phyloP scores from a whole-genome alignment of 2,888 invertebrate species.

The Lydus trimaculatus region DNA sequence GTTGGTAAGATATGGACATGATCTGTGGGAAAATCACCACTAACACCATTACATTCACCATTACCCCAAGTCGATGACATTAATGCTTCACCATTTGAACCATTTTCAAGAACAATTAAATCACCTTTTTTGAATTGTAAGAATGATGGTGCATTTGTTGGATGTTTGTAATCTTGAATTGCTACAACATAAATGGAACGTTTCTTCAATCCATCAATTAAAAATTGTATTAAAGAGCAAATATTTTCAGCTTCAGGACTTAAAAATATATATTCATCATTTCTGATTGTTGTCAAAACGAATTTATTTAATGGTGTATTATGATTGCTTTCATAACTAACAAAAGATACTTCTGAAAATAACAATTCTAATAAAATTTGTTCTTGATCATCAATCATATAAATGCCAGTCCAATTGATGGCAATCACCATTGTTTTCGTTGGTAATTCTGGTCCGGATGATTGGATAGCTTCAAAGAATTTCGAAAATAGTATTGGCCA shows the following conservation, averaged over 20 bases:
- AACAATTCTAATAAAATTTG: constrained; percentile 86
- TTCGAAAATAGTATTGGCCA: constrained; percentile 96
- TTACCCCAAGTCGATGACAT: constrained; percentile 76
- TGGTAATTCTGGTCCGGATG: constrained; percentile 72
- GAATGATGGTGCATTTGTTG: constrained; percentile 66
- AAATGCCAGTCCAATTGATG: constrained; percentile 93
- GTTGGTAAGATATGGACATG: constrained; percentile 88
- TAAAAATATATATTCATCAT: constrained; percentile 91
- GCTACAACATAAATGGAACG: constrained; percentile 87
- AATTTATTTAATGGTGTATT: constrained; percentile 69
- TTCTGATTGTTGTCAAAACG: constrained; percentile 81
- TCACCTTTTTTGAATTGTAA: constrained; percentile 74
- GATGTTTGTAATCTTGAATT: constrained; percentile 64
- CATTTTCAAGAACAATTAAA: constrained; percentile 79
- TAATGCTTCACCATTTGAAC: constrained; percentile 76
- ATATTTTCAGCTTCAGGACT: constrained; percentile 89
- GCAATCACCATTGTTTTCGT: constrained; percentile 86
- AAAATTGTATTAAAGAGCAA: constrained; percentile 79
- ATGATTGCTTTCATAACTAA: constrained; percentile 67
- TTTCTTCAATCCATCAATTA: constrained; percentile 86
- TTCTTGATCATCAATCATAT: constrained; percentile 91
- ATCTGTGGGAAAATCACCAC: constrained; percentile 87
- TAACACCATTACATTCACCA: constrained; percentile 73
- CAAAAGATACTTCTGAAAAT: constrained; percentile 85
- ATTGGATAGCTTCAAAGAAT: constrained; percentile 89